A percentile compares a stretch with the other conserved stretches of the same genome.
These are phyloP conservation scores for Agrochola macilenta DNA, from an alignment of 2,888 invertebrate genomes.

Conservation along the genomic window DNA sequence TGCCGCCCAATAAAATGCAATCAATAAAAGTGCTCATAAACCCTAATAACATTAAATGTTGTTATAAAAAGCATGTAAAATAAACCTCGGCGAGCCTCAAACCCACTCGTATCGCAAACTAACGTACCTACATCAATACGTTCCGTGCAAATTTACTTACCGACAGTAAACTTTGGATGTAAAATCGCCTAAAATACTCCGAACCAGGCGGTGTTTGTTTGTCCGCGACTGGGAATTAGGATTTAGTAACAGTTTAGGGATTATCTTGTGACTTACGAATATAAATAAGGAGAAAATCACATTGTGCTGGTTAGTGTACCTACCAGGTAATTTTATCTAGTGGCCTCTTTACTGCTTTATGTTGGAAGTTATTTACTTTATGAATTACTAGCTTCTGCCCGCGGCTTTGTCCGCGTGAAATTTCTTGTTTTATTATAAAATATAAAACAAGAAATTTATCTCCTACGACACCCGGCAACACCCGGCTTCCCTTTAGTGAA, in stretches of 20 bases:
- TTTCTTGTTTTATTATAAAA: no score
- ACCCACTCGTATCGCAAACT: conserved; percentile 25
- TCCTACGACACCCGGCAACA: no score
- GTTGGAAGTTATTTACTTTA: neutral
- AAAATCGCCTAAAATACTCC: conserved; percentile 47
- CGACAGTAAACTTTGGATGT: conserved; percentile 34
- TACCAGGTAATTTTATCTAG: neutral
- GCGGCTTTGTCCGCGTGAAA: no score
- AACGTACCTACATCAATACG: conserved; percentile 29
- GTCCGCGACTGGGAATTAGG: conserved; percentile 14
- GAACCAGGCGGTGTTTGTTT: conserved; percentile 12
- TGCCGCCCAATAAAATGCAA: conserved; percentile 43
- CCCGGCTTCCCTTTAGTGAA: no score
- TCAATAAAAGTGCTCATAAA: conserved; percentile 47
- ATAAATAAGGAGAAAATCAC: conserved; percentile 13
- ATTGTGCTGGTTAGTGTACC: neutral
- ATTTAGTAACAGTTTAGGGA: conserved; percentile 12
- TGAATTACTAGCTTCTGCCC: neutral
- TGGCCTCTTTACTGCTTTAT: neutral
- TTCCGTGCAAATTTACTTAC: conserved; percentile 41
- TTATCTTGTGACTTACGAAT: conserved; percentile 8
- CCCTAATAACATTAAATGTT: conserved; percentile 40
- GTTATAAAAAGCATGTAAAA: conserved; percentile 51
- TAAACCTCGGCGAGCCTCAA: conserved; percentile 33
- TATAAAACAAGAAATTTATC: no score